A percentile compares a stretch with the other conserved stretches of the same genome.
Evolutionary conservation across 1,140 invertebrate genomes (phyloP).

Genomic region (Sycobia sp.): DNA sequence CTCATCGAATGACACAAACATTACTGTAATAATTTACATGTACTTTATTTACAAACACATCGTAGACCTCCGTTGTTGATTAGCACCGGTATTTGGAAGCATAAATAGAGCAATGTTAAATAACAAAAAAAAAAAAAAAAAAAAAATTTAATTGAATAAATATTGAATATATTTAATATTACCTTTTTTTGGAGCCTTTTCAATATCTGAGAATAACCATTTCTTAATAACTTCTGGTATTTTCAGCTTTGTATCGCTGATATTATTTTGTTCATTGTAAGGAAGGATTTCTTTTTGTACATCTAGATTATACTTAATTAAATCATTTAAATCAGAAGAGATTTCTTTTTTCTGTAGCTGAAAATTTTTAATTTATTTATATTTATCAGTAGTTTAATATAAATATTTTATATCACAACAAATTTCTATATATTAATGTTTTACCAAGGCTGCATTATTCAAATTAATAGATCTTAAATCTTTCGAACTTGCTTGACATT

Average conservation of each 20-base stretch:
- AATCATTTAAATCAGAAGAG: background rate
- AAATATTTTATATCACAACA: background rate
- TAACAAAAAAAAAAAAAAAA: background rate
- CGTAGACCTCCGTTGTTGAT: no score
- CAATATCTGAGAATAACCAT: slow-evolving; percentile 13
- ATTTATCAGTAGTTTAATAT: background rate
- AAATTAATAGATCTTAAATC: background rate
- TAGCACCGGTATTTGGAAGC: no score
- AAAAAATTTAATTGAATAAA: background rate
- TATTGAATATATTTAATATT: background rate
- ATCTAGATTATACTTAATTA: background rate
- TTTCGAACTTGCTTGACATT: background rate
- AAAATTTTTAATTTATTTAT: background rate
- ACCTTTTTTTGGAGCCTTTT: slow-evolving; percentile 14
- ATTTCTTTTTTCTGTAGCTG: no score
- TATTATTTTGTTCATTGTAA: background rate
- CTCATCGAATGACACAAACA: no score
- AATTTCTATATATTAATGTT: background rate
- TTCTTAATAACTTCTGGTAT: background rate
- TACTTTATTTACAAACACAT: no score
- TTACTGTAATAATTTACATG: no score
- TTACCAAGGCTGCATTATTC: background rate
- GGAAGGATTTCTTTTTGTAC: background rate
- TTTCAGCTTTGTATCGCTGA: background rate
- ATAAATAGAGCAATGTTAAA: background rate